Evolutionary conservation across 2,888 invertebrate genomes (phyloP).

Genomic region (Amblyteles armatorius): DNA sequence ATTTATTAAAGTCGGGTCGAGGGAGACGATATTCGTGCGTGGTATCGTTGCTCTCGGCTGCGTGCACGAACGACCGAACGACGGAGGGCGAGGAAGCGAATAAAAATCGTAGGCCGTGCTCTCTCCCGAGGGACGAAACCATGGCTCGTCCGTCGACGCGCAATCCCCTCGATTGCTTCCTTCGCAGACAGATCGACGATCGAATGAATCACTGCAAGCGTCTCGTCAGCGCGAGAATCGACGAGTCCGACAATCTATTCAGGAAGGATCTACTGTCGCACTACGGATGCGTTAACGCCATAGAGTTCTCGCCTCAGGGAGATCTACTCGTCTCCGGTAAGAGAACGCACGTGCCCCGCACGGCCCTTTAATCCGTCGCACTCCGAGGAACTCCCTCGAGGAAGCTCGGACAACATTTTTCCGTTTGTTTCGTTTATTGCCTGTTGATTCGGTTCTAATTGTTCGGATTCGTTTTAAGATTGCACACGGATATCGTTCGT

Average conservation of each 20-base stretch:
- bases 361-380: constrained; percentile 6
- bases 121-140: neutral
- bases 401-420: too few relatives aligned
- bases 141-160: constrained; percentile 84
- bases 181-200: constrained; percentile 88
- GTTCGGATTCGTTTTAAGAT: too few relatives aligned
- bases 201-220: constrained; percentile 87
- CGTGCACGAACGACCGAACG: neutral
- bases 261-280: constrained; percentile 94
- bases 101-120: too few relatives aligned
- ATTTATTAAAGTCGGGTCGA: neutral
- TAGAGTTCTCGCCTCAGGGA: constrained; percentile 96
- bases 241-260: constrained; percentile 91
- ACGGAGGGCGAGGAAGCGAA: too few relatives aligned
- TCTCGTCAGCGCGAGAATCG: constrained; percentile 87
- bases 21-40: neutral
- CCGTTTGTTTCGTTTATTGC: too few relatives aligned
- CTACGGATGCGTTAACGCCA: constrained; percentile 98
- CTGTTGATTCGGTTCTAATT: too few relatives aligned
- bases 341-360: constrained; percentile 58
- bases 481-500: too few relatives aligned
- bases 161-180: constrained; percentile 87
- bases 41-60: neutral
- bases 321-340: constrained; percentile 95
- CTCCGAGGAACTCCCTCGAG: too few relatives aligned